phyloP scores from a whole-genome alignment of 2,113 vertebrate genomes.

The Dunckerocampus dactyliophorus region DNA sequence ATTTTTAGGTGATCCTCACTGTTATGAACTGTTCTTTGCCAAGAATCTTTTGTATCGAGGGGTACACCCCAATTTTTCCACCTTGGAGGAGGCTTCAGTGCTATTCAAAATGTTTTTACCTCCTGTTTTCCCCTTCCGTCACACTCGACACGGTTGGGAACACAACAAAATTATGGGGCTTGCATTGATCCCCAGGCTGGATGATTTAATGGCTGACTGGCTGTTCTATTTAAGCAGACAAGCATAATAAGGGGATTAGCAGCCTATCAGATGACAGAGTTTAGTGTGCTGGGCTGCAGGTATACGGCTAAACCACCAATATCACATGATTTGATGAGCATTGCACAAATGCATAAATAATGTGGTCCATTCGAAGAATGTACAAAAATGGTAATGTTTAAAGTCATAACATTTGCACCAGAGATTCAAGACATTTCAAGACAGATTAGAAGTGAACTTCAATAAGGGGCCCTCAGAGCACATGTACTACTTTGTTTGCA shows the following conservation, averaged over 20 bases:
- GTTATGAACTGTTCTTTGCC: background rate
- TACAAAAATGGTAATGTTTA: background rate
- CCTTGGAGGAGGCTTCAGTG: background rate
- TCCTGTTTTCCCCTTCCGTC: constrained; percentile 17
- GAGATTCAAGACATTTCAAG: background rate
- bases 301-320: constrained; percentile 30
- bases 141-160: constrained; percentile 4
- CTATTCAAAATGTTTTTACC: constrained; percentile 16
- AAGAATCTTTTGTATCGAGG: background rate
- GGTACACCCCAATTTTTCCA: background rate
- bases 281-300: constrained; percentile 44
- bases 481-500: constrained; percentile 23
- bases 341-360: constrained; percentile 14
- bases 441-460: background rate
- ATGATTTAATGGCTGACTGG: constrained; percentile 62
- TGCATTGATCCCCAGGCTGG: constrained; percentile 46
- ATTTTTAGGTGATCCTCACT: too few species aligned
- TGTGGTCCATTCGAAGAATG: background rate
- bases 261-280: constrained; percentile 62
- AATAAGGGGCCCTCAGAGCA: constrained; percentile 19
- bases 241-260: constrained; percentile 62
- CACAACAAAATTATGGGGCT: constrained; percentile 31
- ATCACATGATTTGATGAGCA: constrained; percentile 32
- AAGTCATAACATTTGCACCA: background rate
- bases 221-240: constrained; percentile 56